phyloP scores from a whole-genome alignment of 2,888 invertebrate species.

The Andrena minutula region DNA sequence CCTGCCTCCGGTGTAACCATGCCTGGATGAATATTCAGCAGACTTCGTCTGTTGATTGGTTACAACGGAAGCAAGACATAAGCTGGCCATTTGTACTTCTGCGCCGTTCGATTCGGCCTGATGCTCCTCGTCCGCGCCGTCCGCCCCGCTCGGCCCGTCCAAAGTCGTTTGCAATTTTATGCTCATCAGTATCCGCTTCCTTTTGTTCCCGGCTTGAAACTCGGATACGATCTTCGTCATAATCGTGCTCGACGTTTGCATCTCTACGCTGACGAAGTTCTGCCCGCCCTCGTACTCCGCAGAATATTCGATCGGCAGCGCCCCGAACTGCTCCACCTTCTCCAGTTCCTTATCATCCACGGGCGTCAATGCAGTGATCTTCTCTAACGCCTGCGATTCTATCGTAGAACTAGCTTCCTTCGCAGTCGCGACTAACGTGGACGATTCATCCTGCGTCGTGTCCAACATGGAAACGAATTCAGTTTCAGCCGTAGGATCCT shows the following conservation, averaged over 20 bases:
- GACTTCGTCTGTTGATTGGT: conserved; percentile 19
- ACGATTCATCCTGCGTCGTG: background rate
- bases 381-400: background rate
- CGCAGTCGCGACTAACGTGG: background rate
- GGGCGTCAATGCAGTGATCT: background rate
- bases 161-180: conserved; percentile 50
- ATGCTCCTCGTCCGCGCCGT: background rate
- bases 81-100: conserved; percentile 16
- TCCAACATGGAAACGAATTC: background rate
- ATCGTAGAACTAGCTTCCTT: background rate
- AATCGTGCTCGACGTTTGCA: conserved; percentile 64
- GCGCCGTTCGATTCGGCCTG: background rate
- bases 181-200: conserved; percentile 55
- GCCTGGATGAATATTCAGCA: conserved; percentile 43
- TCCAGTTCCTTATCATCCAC: conserved; percentile 17
- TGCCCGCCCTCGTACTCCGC: conserved; percentile 19
- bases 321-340: background rate
- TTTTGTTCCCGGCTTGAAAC: conserved; percentile 44
- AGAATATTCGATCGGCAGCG: background rate
- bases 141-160: conserved; percentile 3
- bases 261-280: conserved; percentile 51
- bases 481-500: background rate
- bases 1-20: conserved; percentile 20
- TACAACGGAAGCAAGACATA: conserved; percentile 27
- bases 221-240: conserved; percentile 63